Base-by-base conservation (phyloP, 2,888 invertebrate genomes). In the Nephrotoma appendiculata region DNA sequence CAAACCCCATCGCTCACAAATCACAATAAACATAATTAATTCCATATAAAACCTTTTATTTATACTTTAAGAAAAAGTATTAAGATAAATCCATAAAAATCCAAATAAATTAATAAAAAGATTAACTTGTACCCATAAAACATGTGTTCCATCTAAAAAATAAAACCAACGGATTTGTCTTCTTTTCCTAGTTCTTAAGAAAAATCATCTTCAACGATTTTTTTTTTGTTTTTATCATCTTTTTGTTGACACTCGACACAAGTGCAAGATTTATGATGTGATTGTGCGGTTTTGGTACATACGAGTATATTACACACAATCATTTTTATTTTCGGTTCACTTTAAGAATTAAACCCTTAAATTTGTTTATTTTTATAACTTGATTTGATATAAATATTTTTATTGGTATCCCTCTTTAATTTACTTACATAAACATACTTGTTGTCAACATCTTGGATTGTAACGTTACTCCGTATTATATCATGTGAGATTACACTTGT, bases 251-350 rank as follows among this genome's bases (percentile, higher is more conserved):
- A 85, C 31, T 43, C 42, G 87, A 57, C 87, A 86, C 87, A 87
- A 87, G 87, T 87, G 87, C 86, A 87, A 86, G 86, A 87, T 86
- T 86, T 87, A 86, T 85, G 43, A 44, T 44, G 85, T 85, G 43
- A 85, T 44, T 44, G 85, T 85, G 57, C 19, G 71, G 71, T 71
- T 71, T 31, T 57, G 6, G 52, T 57, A 31, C 31, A 31, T 31
- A 3, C 31, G 3, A 31, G 31, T 31, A 31, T 31, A 57, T 85
- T 85, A 85, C 85, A 85, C 85, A 71, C 71, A 31, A 71, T 71
- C 52, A 71, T 71, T 31, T 71, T 31, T 15, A 57, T 9, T 31
- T 31, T 19, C 9, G 31, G 19, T 71, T 31, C 7, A 57, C 31
- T 31, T 71, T 19, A 31, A 71, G 19, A 85, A 44, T 85, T 85